These are phyloP conservation scores for Mus spretus DNA, from an alignment of 2,797 vertebrate genomes.

Conservation along the genomic window DNA sequence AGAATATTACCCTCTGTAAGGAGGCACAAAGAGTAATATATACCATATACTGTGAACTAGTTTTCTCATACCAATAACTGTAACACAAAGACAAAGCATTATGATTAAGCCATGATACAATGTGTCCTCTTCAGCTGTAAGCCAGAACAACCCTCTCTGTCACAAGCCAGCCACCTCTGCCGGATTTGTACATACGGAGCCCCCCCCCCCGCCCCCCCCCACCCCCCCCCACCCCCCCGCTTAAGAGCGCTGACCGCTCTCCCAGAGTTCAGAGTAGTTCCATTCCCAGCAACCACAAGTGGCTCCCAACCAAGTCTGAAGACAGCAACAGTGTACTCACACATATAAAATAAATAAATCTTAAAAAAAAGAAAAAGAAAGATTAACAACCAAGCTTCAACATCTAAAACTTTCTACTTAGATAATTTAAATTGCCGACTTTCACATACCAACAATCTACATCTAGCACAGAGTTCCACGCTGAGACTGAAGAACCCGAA, in stretches of 20 bases:
- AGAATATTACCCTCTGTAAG: conserved; percentile 17
- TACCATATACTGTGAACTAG: neutral
- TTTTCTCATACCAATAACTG: neutral
- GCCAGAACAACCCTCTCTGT: neutral
- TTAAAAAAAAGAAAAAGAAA: neutral
- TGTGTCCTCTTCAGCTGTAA: neutral
- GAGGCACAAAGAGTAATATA: neutral
- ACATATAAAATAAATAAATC: neutral
- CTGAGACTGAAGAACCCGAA: neutral
- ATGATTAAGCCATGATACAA: neutral
- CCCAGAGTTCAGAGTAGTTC: neutral
- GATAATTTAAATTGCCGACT: conserved; percentile 14
- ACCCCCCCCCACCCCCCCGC: fast-evolving
- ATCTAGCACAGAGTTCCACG: neutral
- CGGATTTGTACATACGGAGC: neutral
- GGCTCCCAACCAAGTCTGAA: neutral
- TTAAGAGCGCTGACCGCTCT: neutral
- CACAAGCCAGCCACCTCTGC: neutral
- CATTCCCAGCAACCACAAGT: neutral
- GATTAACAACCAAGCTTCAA: neutral
- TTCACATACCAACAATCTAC: neutral
- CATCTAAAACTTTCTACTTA: neutral
- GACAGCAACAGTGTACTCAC: neutral
- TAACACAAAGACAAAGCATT: conserved; percentile 24
- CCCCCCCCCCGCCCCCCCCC: too few species aligned